A percentile compares a stretch with the other conserved stretches of the same genome.
phyloP scores from a whole-genome alignment of 2,888 invertebrate species.

The Syritta pipiens region DNA sequence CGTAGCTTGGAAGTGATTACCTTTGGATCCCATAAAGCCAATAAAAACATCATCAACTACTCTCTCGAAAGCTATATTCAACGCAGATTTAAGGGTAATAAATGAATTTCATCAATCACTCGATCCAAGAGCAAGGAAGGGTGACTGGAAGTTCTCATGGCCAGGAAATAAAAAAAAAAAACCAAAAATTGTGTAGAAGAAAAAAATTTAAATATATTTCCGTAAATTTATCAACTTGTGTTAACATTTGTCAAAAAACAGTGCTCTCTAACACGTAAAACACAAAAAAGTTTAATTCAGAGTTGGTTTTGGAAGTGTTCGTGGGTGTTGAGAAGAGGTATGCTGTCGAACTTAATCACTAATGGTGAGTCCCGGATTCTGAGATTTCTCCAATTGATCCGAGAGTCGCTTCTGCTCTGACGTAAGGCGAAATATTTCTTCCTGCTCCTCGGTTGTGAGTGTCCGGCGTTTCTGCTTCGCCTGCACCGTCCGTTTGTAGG shows the following conservation, averaged over 20 bases:
- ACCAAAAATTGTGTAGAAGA: too few species aligned
- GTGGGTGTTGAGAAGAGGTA: not conserved
- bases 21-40: too few species aligned
- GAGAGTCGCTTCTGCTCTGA: slow-evolving; percentile 82
- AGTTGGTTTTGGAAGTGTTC: not conserved
- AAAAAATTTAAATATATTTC: slow-evolving; percentile 11
- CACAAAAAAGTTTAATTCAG: not conserved
- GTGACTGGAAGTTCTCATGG: too few species aligned
- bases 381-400: slow-evolving; percentile 74
- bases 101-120: too few species aligned
- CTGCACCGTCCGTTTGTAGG: slow-evolving; percentile 89
- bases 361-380: slow-evolving; percentile 47
- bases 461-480: slow-evolving; percentile 91
- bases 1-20: too few species aligned
- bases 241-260: slow-evolving; percentile 6
- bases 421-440: slow-evolving; percentile 87
- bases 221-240: not conserved
- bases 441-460: slow-evolving; percentile 89
- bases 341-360: slow-evolving; percentile 13
- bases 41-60: too few species aligned
- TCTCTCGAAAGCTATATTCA: too few species aligned
- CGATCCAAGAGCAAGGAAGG: too few species aligned
- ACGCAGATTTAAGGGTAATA: too few species aligned
- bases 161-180: too few species aligned
- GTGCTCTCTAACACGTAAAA: slow-evolving; percentile 4